Percentiles rank a stretch among this genome's conserved stretches.
phyloP scores from a whole-genome alignment of 2,888 invertebrate genomes.

The Alloplasta piceator region DNA sequence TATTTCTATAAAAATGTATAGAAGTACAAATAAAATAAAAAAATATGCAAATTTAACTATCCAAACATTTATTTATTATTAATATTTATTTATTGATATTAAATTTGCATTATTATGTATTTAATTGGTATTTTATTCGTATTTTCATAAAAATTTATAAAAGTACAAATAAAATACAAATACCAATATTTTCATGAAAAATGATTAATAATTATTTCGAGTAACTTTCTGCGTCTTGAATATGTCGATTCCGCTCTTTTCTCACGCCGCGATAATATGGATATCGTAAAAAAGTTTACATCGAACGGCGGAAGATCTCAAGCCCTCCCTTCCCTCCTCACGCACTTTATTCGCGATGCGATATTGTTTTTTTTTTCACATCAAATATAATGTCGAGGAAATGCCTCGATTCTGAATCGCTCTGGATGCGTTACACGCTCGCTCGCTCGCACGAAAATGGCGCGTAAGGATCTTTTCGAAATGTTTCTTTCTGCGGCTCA shows the following conservation, averaged over 20 bases:
- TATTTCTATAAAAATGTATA: too few species aligned
- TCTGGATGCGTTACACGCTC: constrained; percentile 46
- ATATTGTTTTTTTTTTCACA: constrained; percentile 25
- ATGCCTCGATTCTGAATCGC: constrained; percentile 52
- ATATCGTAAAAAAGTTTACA: neutral
- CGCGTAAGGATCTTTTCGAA: constrained; percentile 73
- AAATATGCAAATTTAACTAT: too few species aligned
- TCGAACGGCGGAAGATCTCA: neutral
- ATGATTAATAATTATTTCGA: neutral
- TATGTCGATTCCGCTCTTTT: neutral
- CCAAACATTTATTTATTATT: too few species aligned
- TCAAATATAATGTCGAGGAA: constrained; percentile 51
- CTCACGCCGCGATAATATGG: neutral
- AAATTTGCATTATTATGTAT: too few species aligned
- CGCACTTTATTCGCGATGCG: neutral
- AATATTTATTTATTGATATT: too few species aligned
- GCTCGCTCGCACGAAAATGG: constrained; percentile 49
- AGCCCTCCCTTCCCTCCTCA: neutral
- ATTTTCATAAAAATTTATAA: neutral
- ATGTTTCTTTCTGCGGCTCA: constrained; percentile 80
- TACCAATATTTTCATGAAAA: neutral
- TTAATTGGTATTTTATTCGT: neutral
- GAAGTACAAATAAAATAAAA: too few species aligned
- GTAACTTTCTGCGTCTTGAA: neutral
- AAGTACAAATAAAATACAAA: neutral